Percentiles rank a stretch among this genome's conserved stretches.
Evolutionary conservation across 2,113 vertebrate genomes (phyloP).

Genomic region (Etia nguti): DNA sequence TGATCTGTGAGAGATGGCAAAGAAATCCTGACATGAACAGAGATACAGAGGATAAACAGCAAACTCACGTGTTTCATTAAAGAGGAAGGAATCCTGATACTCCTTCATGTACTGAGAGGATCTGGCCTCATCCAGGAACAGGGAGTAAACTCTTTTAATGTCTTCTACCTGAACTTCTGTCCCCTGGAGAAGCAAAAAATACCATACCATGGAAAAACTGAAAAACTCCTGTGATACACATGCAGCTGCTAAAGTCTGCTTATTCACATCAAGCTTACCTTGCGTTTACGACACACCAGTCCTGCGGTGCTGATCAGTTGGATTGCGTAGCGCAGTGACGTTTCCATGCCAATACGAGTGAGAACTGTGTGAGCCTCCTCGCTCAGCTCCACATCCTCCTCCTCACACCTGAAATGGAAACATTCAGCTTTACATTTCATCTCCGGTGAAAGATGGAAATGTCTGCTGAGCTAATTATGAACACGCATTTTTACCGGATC

Average conservation of each 20-base stretch:
- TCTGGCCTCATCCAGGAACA: constrained; percentile 87
- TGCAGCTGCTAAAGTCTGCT: not conserved
- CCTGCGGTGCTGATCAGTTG: constrained; percentile 90
- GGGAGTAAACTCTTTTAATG: constrained; percentile 88
- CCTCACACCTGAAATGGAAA: constrained; percentile 78
- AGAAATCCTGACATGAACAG: not conserved
- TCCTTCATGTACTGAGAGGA: constrained; percentile 94
- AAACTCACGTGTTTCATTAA: constrained; percentile 87
- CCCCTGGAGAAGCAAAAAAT: constrained; percentile 66
- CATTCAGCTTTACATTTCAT: not conserved
- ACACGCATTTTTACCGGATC: constrained; percentile 74
- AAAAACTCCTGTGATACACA: not conserved
- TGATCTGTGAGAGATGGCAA: not conserved
- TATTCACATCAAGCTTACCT: constrained; percentile 56
- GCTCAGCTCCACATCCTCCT: constrained; percentile 89
- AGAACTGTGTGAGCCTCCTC: constrained; percentile 88
- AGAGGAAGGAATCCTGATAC: constrained; percentile 90
- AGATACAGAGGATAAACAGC: not conserved
- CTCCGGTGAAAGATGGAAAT: accelerated
- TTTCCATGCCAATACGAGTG: constrained; percentile 87
- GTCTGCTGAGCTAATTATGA: accelerated
- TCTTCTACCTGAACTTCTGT: constrained; percentile 92
- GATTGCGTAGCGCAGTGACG: constrained; percentile 87
- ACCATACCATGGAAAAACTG: not conserved
- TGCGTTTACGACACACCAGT: constrained; percentile 88